Conservation (phyloP, 2,888 invertebrate species). For the Cinara cedri region DNA sequence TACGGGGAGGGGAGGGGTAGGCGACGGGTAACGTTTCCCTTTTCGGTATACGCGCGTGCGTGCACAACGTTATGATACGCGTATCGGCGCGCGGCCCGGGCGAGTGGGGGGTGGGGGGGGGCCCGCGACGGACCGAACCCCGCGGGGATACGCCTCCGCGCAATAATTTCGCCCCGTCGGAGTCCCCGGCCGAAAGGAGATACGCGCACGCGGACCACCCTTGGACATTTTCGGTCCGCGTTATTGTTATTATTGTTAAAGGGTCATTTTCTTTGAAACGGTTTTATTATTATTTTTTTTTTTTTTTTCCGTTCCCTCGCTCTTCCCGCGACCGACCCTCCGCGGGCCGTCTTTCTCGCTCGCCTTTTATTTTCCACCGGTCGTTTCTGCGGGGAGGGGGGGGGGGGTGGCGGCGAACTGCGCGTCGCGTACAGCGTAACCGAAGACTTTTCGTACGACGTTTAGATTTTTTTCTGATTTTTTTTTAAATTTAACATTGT, state of each 20-base stretch:
- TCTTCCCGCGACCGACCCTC: background rate
- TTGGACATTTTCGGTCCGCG: slow-evolving; percentile 48
- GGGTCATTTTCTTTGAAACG: slow-evolving; percentile 53
- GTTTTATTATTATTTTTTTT: slow-evolving; percentile 33
- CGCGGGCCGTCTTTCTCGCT: no score
- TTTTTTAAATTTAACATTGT: no score
- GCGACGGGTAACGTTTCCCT: no score
- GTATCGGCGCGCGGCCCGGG: slow-evolving; percentile 10
- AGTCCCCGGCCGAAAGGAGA: slow-evolving; percentile 30
- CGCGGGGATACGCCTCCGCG: slow-evolving; percentile 51
- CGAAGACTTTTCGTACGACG: no score
- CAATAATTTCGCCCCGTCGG: slow-evolving; percentile 53
- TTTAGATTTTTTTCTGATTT: no score
- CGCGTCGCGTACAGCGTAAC: no score
- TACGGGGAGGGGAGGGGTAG: no score
- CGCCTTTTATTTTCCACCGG: no score
- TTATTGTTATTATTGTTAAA: slow-evolving; percentile 50
- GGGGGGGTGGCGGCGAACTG: no score
- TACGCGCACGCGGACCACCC: slow-evolving; percentile 11
- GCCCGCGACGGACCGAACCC: slow-evolving; percentile 1
- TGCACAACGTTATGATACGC: no score
- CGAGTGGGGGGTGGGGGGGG: background rate
- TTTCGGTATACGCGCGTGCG: no score
- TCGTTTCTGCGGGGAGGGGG: no score
- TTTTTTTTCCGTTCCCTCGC: background rate